Evolutionary conservation across 2,888 invertebrate species (phyloP), one percentile per base, ranked within the genome.

Genomic region (Caenorhabditis sp.): DNA sequence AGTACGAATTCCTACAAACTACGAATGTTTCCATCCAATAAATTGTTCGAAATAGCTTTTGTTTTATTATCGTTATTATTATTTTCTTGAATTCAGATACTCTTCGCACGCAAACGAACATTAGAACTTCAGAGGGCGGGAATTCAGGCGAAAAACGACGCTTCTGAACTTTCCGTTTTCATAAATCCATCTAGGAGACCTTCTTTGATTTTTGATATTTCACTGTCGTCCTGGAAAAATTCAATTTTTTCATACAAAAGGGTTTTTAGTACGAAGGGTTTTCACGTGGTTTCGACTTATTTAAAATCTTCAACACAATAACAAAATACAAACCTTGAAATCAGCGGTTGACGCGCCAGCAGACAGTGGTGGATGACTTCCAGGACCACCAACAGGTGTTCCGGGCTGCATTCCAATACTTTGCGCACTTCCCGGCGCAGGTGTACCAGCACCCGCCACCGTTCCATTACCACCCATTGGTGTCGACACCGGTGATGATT

Each of bases 121-220:
- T n/a, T n/a, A n/a, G n/a, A n/a, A n/a, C n/a, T n/a, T n/a, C n/a
- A 31, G 31, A 31, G 31, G 31, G n/a, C n/a, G 36, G 10, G 36
- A 50, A 23, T 58, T 59, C n/a, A 43, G 5, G 59, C 25, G 21
- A 12, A 61, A 36, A 61, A 61, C 17, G 26, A 23, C n/a, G 61
- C 10, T n/a, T 61, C 52, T 14, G 27, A n/a, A n/a, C 26, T 31
- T 53, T 21, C 58, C 59, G 63, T 61, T 36, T 60, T 67, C 25
- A 96, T 97, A 90, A 97, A 97, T 91, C 97, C 97, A 90, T 97
- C 97, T 91, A 97, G 96, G 95, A 99, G 97, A 92, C 95, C 95
- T 91, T 97, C 97, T 92, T 97, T 97, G 90, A 99, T 97, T 92
- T 97, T 97, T 91, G 97, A 92, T 91, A 99, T 99, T 91, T 97